Evolutionary conservation across 1,140 invertebrate species (phyloP), one percentile per base, ranked within the genome.

Genomic region (Akabosia matsudoensis): DNA sequence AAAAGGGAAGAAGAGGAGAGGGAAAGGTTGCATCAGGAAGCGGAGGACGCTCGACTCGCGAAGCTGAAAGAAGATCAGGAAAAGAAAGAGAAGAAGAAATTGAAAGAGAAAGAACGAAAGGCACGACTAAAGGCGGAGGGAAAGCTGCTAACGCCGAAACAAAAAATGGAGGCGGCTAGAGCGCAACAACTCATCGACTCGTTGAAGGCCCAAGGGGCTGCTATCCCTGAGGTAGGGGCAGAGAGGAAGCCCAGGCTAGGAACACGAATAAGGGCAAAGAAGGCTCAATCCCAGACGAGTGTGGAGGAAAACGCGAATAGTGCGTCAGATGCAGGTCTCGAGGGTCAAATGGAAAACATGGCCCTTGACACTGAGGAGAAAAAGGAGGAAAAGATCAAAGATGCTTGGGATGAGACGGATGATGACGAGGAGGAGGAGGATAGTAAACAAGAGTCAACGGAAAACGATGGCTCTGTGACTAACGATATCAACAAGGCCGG

Each of bases 51-150:
- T 31, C 88, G 92, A 70, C 85, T 91, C 75, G 92, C 94, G 86
- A 90, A 87, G 81, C 83, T 86, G 79, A 75, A 70, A 31, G 74
- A 81, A 28, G 94, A 96, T 84, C 90, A 93, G 84, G 96, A 95
- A 85, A 88, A 89, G 73, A 97, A 96, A 84, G 92, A 96, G 82
- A 90, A 89, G 78, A 96, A 96, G 83, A 99, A 98, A 83, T 90
- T 94, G 82, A 97, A 96, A 83, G 95, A 98, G 87, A 97, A 97
- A 82, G 96, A 97, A 83, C 90, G 92, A 76, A 95, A 93, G 85
- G 94, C 97, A 84, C 88, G 93, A 83, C 85, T 97, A 45, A 98
- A 97, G 84, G 93, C 93, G 28, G 96, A 98, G 87, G 97, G 97
- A 0, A 98, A 97, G 87, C 86, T 97, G 28, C 85, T 98, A 34